A percentile compares a stretch with the other conserved stretches of the same genome.
Evolutionary conservation across 1,140 invertebrate genomes (phyloP).

Genomic region (Nymphalis io): DNA sequence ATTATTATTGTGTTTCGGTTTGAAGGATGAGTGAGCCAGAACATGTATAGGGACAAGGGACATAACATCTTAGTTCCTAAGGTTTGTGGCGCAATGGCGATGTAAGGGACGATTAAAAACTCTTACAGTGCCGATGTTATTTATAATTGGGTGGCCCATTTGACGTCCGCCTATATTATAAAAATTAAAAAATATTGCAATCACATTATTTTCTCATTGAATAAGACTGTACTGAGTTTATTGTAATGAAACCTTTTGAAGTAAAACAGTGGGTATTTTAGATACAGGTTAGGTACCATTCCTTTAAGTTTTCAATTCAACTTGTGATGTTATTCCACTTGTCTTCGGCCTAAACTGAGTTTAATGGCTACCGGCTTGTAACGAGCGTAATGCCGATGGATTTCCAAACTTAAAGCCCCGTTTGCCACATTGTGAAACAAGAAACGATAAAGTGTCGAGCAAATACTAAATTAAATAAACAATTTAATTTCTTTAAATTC

Average conservation of each 20-base stretch:
- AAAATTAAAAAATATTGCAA: no score
- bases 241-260: not conserved
- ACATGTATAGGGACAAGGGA: no score
- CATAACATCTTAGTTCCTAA: no score
- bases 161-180: no score
- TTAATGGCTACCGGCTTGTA: conserved; percentile 50
- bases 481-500: no score
- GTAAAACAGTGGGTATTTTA: not conserved
- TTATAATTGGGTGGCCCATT: no score
- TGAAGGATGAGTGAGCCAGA: no score
- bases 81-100: no score
- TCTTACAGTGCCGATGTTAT: no score
- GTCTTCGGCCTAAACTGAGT: conserved; percentile 56
- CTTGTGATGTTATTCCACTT: conserved; percentile 53
- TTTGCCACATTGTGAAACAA: conserved; percentile 27
- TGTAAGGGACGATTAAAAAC: no score
- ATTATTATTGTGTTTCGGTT: no score
- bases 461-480: not conserved
- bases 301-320: conserved; percentile 36
- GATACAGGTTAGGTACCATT: conserved; percentile 9
- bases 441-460: conserved; percentile 17
- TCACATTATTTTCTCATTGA: not conserved
- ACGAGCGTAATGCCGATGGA: conserved; percentile 47
- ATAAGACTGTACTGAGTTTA: no score
- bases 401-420: conserved; percentile 41